Conservation (phyloP, 2,797 vertebrate genomes). For the Neosilurus mollespiculum region DNA sequence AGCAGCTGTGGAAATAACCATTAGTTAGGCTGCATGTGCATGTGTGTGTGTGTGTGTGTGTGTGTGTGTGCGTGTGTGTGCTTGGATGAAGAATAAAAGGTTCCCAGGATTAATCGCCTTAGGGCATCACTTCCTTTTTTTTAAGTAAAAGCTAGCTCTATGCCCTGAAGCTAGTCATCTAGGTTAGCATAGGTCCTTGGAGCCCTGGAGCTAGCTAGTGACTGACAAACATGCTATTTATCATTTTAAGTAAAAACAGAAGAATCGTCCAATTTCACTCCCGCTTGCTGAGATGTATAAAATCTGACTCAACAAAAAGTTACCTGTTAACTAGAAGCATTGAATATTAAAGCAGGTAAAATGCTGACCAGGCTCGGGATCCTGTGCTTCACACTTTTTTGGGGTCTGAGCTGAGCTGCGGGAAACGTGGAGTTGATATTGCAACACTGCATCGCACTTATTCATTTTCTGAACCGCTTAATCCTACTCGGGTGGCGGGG, state of each 20-base stretch:
- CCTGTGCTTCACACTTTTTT: not conserved
- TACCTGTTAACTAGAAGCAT: not conserved
- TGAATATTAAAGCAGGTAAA: slow-evolving; percentile 5
- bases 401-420: not conserved
- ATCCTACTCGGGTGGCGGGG: no score
- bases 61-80: not conserved
- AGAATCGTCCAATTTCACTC: not conserved
- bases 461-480: no score
- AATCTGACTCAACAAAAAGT: slow-evolving; percentile 1
- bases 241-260: slow-evolving; percentile 13
- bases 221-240: not conserved
- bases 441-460: not conserved
- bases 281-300: not conserved
- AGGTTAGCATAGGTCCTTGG: not conserved
- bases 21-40: not conserved
- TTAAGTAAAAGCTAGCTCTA: not conserved
- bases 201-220: not conserved
- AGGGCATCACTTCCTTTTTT: not conserved
- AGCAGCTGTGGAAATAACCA: not conserved
- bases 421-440: slow-evolving; percentile 1
- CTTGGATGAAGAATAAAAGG: not conserved
- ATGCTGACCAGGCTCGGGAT: not conserved
- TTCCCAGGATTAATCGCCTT: not conserved
- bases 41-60: not conserved
- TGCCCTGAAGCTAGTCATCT: not conserved